Conservation (phyloP, 2,888 invertebrate species). For the Steinernema scapterisci region DNA sequence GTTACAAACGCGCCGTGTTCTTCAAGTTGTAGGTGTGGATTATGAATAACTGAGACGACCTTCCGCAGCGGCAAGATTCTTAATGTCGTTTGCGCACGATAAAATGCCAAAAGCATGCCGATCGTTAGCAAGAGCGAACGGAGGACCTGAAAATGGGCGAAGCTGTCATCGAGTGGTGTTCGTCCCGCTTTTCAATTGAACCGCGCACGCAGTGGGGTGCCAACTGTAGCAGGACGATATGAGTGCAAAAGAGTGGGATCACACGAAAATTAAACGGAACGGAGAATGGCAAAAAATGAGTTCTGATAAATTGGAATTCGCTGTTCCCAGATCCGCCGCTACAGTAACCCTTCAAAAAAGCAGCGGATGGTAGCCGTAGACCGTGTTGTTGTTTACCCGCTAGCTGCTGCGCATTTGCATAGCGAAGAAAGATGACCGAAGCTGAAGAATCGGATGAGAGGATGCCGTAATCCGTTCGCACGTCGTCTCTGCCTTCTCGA, state of each 20-base stretch:
- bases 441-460: conserved; percentile 30
- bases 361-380: not conserved
- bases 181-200: conserved; percentile 17
- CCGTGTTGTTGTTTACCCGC: not conserved
- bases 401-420: conserved; percentile 20
- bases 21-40: not conserved
- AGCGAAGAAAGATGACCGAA: conserved; percentile 28
- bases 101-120: conserved; percentile 19
- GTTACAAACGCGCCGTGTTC: not conserved
- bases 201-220: conserved; percentile 13
- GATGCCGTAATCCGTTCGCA: conserved; percentile 25
- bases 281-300: conserved; percentile 1
- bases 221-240: not conserved
- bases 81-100: conserved; percentile 9
- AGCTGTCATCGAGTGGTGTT: conserved; percentile 29
- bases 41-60: conserved; percentile 6
- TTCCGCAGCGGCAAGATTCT: not conserved
- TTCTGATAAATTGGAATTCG: not conserved
- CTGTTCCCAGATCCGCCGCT: no score
- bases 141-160: not conserved
- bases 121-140: not conserved
- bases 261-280: conserved; percentile 17
- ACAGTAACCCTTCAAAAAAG: not conserved
- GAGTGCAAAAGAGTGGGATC: conserved; percentile 9
- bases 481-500: conserved; percentile 23